Conservation (phyloP, 2,113 vertebrate species). For the Polypterus bichir region DNA sequence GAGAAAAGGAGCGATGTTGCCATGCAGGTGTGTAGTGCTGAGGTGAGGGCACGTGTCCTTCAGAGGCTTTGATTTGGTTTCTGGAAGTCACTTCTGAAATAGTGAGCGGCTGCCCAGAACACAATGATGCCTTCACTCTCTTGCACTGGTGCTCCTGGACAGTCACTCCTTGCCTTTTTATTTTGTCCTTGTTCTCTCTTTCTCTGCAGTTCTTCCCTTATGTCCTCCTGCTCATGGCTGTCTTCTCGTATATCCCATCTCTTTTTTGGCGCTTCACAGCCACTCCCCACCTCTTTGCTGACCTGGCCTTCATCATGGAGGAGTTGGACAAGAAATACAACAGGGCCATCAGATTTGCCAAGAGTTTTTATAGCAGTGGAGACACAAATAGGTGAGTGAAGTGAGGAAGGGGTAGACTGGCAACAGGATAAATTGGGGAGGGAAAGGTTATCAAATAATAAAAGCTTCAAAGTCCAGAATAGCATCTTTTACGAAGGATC, state of each 20-base stretch:
- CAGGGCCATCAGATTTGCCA: slow-evolving; percentile 67
- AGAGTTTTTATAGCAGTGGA: slow-evolving; percentile 40
- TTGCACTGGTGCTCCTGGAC: not conserved
- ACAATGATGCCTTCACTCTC: not conserved
- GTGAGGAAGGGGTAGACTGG: too few relatives aligned
- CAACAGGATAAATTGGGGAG: slow-evolving; percentile 11
- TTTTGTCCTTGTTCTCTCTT: slow-evolving; percentile 3
- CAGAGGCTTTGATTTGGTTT: too few relatives aligned
- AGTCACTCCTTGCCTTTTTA: not conserved
- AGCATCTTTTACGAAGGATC: too few relatives aligned
- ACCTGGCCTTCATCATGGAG: slow-evolving; percentile 89
- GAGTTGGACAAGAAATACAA: slow-evolving; percentile 93
- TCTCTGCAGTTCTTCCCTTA: slow-evolving; percentile 83
- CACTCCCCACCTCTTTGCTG: slow-evolving; percentile 75
- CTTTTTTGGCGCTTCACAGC: slow-evolving; percentile 81
- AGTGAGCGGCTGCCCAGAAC: not conserved
- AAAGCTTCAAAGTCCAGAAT: too few relatives aligned
- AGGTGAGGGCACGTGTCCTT: too few relatives aligned
- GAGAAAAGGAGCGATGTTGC: too few relatives aligned
- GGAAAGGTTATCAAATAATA: too few relatives aligned
- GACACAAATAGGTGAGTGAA: not conserved
- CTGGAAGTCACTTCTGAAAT: too few relatives aligned
- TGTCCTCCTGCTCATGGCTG: slow-evolving; percentile 71
- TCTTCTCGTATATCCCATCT: slow-evolving; percentile 72
- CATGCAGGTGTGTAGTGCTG: too few relatives aligned